A percentile compares a stretch with the other conserved stretches of the same genome.
Evolutionary conservation across 2,113 vertebrate genomes (phyloP).

Genomic region (Chamaea fasciata): DNA sequence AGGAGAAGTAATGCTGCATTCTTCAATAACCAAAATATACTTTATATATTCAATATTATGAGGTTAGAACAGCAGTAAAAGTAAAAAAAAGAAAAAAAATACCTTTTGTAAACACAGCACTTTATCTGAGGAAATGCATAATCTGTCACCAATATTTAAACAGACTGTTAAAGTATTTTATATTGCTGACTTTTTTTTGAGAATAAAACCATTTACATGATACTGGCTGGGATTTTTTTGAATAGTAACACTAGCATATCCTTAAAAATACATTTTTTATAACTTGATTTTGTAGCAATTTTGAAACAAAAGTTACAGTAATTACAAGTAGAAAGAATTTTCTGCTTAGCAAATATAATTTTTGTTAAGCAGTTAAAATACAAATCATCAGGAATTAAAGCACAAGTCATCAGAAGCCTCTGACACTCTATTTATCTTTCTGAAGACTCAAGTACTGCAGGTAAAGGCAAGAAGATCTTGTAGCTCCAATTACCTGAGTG

Average conservation of each 20-base stretch:
- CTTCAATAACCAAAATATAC: background rate
- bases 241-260: background rate
- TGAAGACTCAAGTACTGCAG: background rate
- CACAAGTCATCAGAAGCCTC: background rate
- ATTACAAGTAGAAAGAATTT: background rate
- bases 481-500: background rate
- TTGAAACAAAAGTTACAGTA: background rate
- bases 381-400: background rate
- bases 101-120: slow-evolving; percentile 31
- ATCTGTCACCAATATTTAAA: slow-evolving; percentile 30
- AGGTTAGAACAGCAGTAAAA: background rate
- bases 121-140: slow-evolving; percentile 41
- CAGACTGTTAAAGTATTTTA: slow-evolving; percentile 28
- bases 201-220: slow-evolving; percentile 19
- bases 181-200: background rate
- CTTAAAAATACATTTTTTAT: background rate
- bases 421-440: background rate
- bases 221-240: background rate
- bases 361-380: background rate
- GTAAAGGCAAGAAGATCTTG: background rate
- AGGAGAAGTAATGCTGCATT: background rate
- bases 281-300: background rate
- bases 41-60: background rate
- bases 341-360: background rate
- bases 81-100: background rate